Base-by-base conservation (phyloP, 2,888 invertebrate species). In the Orthonevra nobilis region DNA sequence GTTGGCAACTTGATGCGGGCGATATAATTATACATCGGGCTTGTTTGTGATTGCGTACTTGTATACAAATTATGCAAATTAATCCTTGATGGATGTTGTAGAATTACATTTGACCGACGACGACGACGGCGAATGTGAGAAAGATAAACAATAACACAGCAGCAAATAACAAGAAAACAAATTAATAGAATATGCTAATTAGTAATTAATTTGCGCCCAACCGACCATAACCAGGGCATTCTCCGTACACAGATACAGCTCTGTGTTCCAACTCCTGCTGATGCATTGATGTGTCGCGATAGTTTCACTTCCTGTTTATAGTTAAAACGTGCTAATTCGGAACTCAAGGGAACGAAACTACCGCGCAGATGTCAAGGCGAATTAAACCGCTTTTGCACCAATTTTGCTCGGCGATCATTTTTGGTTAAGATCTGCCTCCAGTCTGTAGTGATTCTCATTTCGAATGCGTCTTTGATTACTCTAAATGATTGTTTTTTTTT, bases 1-100 rank as follows among this genome's bases (percentile, higher is more conserved):
- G n/a, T n/a, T 68, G 73, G 68, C 73, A 79, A 79, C 79, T 68
- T 68, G 79, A 79, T 79, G 79, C 79, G 79, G 79, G 79, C 60
- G 73, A 79, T 79, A 73, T 68, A 79, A 73, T 73, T 79, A 66
- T 70, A 77, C 60, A 60, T 58, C 58, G n/a, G 48, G 48, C 50
- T 44, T 64, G 48, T 58, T 58, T 64, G 42, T 66, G 56, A 74
- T 60, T 74, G 66, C 64, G 34, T 73, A 30, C 42, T 44, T 36
- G 23, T 23, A 23, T 60, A 64, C 44, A 72, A 66, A 66, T 72
- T 79, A 79, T 79, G 77, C 77, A 79, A 79, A 79, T 79, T 44
- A 72, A 60, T 79, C 72, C 72, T 66, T 79, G 77, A 79, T 79
- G 64, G 72, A 79, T 72, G 77, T 72, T 77, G 64, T 58, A 48